phyloP scores from a whole-genome alignment of 2,888 invertebrate genomes.

The Chromoteleia sp. region DNA sequence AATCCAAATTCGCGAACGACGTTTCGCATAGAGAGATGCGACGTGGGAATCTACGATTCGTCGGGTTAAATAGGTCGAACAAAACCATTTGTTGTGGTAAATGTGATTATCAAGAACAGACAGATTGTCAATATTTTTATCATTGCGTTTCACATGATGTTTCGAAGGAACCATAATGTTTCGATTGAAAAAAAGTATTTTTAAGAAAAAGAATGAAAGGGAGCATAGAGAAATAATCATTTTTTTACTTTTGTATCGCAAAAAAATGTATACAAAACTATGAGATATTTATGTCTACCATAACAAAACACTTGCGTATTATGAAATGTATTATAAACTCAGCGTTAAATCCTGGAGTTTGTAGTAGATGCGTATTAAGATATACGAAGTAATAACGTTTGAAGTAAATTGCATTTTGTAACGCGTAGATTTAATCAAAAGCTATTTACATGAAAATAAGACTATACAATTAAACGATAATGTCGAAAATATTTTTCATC shows the following conservation, averaged over 20 bases:
- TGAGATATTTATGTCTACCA: conserved; percentile 59
- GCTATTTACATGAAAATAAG: conserved; percentile 20
- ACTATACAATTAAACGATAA: conserved; percentile 27
- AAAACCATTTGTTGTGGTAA: conserved; percentile 58
- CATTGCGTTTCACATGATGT: conserved; percentile 45
- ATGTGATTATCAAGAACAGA: conserved; percentile 51
- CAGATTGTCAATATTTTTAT: conserved; percentile 55
- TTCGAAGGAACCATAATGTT: conserved; percentile 27
- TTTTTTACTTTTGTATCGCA: conserved; percentile 63
- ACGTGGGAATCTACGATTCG: conserved; percentile 15
- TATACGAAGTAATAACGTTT: conserved; percentile 16
- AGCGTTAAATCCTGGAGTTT: conserved; percentile 65
- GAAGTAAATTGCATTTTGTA: conserved; percentile 32
- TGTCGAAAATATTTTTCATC: conserved; percentile 10
- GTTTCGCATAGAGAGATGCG: conserved; percentile 10
- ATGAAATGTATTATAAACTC: conserved; percentile 44
- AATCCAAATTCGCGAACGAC: conserved; percentile 16
- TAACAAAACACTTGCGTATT: conserved; percentile 46
- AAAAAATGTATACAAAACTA: conserved; percentile 23
- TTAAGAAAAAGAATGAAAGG: conserved; percentile 22
- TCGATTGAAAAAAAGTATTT: conserved; percentile 43
- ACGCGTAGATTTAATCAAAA: conserved; percentile 34
- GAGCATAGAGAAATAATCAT: conserved; percentile 36
- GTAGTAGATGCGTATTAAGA: conserved; percentile 5
- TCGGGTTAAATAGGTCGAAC: conserved; percentile 23